Evolutionary conservation across 2,113 vertebrate genomes (phyloP).

Genomic region (Ophiodon elongatus): DNA sequence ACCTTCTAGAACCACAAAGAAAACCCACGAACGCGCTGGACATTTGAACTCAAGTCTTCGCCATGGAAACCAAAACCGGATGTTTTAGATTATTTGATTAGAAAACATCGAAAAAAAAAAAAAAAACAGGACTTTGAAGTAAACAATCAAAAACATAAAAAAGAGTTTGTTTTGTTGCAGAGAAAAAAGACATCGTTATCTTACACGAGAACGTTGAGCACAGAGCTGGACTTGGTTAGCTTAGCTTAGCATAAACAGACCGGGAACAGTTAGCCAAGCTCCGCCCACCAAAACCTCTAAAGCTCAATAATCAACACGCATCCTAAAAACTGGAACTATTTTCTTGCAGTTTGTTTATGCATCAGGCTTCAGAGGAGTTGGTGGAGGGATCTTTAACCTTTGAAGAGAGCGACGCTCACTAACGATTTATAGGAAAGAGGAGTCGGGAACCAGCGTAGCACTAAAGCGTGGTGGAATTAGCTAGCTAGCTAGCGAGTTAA

Average conservation of each 20-base stretch:
- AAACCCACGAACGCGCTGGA: too few relatives aligned
- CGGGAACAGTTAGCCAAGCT: background rate
- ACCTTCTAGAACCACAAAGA: background rate
- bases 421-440: too few relatives aligned
- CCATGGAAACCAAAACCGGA: background rate
- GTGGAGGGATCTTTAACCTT: too few relatives aligned
- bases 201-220: background rate
- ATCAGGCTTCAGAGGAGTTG: too few relatives aligned
- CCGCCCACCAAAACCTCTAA: background rate
- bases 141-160: background rate
- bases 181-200: too few relatives aligned
- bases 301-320: background rate
- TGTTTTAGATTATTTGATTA: background rate
- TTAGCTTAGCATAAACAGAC: constrained; percentile 28
- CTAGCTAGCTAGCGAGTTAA: background rate
- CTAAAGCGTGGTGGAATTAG: background rate
- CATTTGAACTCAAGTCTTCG: background rate
- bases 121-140: background rate
- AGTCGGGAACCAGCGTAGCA: background rate
- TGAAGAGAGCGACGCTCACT: background rate
- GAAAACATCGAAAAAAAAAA: background rate
- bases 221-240: background rate
- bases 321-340: background rate
- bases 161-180: background rate
- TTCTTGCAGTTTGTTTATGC: too few relatives aligned